Conservation (phyloP, 2,113 vertebrate genomes). For the Camelus bactrianus region DNA sequence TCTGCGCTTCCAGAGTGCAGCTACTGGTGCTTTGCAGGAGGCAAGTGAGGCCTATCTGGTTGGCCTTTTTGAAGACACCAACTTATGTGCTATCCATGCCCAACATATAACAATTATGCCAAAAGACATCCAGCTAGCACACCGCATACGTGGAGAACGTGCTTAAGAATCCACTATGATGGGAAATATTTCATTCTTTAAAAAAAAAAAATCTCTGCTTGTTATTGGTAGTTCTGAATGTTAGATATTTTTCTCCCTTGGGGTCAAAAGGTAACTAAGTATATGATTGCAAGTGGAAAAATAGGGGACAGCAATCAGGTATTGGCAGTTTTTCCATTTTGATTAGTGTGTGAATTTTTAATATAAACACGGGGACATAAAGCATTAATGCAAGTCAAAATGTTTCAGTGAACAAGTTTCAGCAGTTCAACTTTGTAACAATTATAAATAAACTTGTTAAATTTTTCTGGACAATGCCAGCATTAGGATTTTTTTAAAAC, state of each 20-base stretch:
- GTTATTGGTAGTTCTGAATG: conserved; percentile 92
- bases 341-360: too few relatives aligned
- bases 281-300: conserved; percentile 89
- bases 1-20: conserved; percentile 90
- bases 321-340: conserved; percentile 89
- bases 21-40: conserved; percentile 91
- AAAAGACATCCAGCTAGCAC: not conserved
- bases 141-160: not conserved
- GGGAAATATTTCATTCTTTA: not conserved
- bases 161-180: not conserved
- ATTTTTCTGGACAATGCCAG: too few relatives aligned
- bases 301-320: conserved; percentile 89
- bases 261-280: conserved; percentile 88
- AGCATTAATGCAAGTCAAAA: too few relatives aligned
- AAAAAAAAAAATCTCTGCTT: conserved; percentile 84
- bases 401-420: too few relatives aligned
- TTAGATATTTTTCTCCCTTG: conserved; percentile 92
- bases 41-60: not conserved
- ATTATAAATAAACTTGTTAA: too few relatives aligned
- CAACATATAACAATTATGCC: not conserved
- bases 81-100: not conserved
- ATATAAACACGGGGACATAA: too few relatives aligned
- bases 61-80: not conserved
- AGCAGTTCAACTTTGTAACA: too few relatives aligned
- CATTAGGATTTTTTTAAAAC: too few relatives aligned